A percentile compares a stretch with the other conserved stretches of the same genome.
These are phyloP conservation scores for Petrocephalus zakoni DNA, from an alignment of 2,113 vertebrate genomes.

Conservation along the genomic window DNA sequence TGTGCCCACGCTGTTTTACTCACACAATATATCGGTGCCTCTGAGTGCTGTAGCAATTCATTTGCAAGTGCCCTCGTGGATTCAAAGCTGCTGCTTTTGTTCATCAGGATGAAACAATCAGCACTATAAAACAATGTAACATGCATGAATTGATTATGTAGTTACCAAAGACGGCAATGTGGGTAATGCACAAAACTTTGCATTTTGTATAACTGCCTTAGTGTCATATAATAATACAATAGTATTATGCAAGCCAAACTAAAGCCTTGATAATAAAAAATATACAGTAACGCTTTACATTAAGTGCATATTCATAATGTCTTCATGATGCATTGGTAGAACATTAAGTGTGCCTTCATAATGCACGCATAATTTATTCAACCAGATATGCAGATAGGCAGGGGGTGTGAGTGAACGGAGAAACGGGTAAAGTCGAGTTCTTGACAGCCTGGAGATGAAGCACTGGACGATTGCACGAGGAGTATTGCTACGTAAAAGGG, in stretches of 20 bases:
- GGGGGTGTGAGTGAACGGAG: background rate
- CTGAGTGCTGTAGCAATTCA: background rate
- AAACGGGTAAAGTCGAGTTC: background rate
- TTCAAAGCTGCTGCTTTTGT: background rate
- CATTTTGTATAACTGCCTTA: background rate
- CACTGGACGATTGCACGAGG: background rate
- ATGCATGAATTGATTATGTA: background rate
- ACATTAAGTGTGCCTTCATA: background rate
- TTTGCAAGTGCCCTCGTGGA: too few relatives aligned
- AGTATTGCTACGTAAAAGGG: background rate
- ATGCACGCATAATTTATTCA: background rate
- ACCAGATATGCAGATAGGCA: background rate
- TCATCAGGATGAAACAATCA: background rate
- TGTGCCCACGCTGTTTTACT: background rate
- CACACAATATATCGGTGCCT: background rate
- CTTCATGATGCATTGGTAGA: background rate
- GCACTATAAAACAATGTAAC: background rate
- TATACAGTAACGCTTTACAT: background rate
- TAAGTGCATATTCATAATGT: background rate
- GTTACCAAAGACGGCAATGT: background rate
- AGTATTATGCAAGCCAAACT: background rate
- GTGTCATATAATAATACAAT: background rate
- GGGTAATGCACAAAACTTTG: background rate
- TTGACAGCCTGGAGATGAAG: background rate
- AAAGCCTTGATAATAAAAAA: background rate